A percentile compares a stretch with the other conserved stretches of the same genome.
phyloP scores from a whole-genome alignment of 2,888 invertebrate species.

The Xylota segnis region DNA sequence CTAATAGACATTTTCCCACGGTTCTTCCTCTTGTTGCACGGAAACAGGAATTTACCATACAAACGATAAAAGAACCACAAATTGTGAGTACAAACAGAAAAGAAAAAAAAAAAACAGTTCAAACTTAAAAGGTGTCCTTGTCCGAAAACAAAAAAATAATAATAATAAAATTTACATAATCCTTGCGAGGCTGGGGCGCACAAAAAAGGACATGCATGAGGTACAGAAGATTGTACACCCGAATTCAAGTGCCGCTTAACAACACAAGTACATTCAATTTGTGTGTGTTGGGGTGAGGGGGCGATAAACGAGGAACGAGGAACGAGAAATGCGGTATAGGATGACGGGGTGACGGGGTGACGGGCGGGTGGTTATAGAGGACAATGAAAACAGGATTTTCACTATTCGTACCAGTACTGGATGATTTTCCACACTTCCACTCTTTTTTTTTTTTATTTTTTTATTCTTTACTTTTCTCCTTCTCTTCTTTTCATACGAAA shows the following conservation, averaged over 20 bases:
- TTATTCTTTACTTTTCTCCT: constrained; percentile 50
- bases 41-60: constrained; percentile 47
- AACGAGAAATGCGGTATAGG: constrained; percentile 30
- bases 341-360: constrained; percentile 16
- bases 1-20: constrained; percentile 61
- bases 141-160: constrained; percentile 56
- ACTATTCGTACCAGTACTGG: constrained; percentile 76
- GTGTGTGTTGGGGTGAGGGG: constrained; percentile 49
- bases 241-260: constrained; percentile 75
- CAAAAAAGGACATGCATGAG: constrained; percentile 75
- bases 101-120: constrained; percentile 52
- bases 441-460: constrained; percentile 46
- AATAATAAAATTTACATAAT: constrained; percentile 77
- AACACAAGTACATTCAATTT: constrained; percentile 75
- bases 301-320: constrained; percentile 15
- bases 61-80: constrained; percentile 49
- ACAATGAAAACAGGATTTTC: constrained; percentile 75
- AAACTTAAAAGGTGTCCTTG: constrained; percentile 71
- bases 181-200: constrained; percentile 70
- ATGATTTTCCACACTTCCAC: constrained; percentile 76
- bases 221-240: constrained; percentile 76
- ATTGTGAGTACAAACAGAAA: constrained; percentile 28
- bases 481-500: constrained; percentile 69
- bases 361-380: constrained; percentile 50
- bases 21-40: constrained; percentile 49